A percentile compares a stretch with the other conserved stretches of the same genome.
These are phyloP conservation scores for Drosophila quinaria DNA, from an alignment of 2,888 invertebrate genomes.

Conservation along the genomic window DNA sequence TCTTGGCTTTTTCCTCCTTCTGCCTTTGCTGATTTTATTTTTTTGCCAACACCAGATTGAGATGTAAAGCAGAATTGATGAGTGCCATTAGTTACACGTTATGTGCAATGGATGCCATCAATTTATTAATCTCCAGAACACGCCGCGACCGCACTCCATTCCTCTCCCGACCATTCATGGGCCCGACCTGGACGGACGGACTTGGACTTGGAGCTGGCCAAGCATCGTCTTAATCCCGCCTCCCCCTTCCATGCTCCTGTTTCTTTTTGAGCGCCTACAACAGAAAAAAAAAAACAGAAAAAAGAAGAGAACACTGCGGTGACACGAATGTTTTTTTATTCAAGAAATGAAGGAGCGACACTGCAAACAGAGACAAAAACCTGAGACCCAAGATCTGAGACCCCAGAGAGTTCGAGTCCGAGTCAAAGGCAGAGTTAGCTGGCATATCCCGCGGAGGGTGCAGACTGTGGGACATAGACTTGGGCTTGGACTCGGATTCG, in stretches of 20 bases:
- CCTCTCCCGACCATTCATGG: slow-evolving; percentile 51
- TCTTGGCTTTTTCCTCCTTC: slow-evolving; percentile 28
- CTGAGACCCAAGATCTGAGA: slow-evolving; percentile 23
- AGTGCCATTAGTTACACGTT: slow-evolving; percentile 86
- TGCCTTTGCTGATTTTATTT: slow-evolving; percentile 29
- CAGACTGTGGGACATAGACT: slow-evolving; percentile 14
- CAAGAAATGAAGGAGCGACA: slow-evolving; percentile 69
- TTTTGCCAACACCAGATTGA: slow-evolving; percentile 85
- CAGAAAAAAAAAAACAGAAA: slow-evolving; percentile 45
- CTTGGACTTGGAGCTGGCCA: slow-evolving; percentile 34
- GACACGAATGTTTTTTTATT: slow-evolving; percentile 66
- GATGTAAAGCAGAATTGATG: slow-evolving; percentile 87
- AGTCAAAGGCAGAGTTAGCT: slow-evolving; percentile 27
- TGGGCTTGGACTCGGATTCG: slow-evolving; percentile 24
- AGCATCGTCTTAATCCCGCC: slow-evolving; percentile 75
- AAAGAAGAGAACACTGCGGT: slow-evolving; percentile 54
- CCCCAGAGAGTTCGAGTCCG: slow-evolving; percentile 32
- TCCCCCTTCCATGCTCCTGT: slow-evolving; percentile 1
- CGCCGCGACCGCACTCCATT: slow-evolving; percentile 72
- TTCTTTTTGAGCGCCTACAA: slow-evolving; percentile 38
- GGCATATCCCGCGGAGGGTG: slow-evolving; percentile 62
- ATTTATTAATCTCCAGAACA: slow-evolving; percentile 86
- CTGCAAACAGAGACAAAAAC: slow-evolving; percentile 31
- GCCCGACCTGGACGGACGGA: slow-evolving; percentile 40
- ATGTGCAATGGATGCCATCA: slow-evolving; percentile 87